Conservation (phyloP, 2,888 invertebrate species). For the Globia sparganii region DNA sequence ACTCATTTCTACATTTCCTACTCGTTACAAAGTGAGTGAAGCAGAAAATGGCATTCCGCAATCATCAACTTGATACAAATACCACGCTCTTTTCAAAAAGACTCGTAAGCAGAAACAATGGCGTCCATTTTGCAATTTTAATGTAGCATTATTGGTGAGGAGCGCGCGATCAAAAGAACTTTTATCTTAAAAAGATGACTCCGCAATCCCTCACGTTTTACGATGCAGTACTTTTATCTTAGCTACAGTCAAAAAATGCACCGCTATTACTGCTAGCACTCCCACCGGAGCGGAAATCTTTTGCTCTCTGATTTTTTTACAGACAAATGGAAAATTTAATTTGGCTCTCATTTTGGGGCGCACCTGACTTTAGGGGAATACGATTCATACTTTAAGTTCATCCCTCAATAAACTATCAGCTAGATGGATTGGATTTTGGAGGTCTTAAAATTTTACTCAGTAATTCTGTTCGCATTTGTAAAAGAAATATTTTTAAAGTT, state of each 20-base stretch:
- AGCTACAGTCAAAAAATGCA: conserved; percentile 74
- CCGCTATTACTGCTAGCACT: conserved; percentile 69
- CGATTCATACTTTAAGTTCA: conserved; percentile 28
- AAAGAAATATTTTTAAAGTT: conserved; percentile 19
- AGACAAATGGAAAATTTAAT: conserved; percentile 69
- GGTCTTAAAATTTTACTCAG: conserved; percentile 25
- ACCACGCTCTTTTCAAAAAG: conserved; percentile 27
- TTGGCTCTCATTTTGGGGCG: conserved; percentile 61
- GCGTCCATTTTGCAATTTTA: conserved; percentile 61
- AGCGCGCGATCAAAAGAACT: conserved; percentile 65
- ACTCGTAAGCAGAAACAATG: conserved; percentile 42
- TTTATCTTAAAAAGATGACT: conserved; percentile 72
- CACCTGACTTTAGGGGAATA: conserved; percentile 42
- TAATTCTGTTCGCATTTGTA: conserved; percentile 1
- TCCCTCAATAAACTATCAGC: conserved; percentile 38
- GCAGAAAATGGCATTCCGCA: conserved; percentile 31
- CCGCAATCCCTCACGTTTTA: conserved; percentile 70
- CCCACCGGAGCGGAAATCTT: conserved; percentile 65
- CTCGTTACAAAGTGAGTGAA: conserved; percentile 18
- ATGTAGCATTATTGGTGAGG: conserved; percentile 55
- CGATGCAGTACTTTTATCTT: conserved; percentile 75
- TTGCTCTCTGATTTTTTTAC: conserved; percentile 66
- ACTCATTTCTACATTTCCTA: conserved; percentile 26
- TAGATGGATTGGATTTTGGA: conserved; percentile 38
- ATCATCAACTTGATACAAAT: conserved; percentile 42